Conservation (phyloP, 2,113 vertebrate species). For the Kobus ellipsiprymnus region DNA sequence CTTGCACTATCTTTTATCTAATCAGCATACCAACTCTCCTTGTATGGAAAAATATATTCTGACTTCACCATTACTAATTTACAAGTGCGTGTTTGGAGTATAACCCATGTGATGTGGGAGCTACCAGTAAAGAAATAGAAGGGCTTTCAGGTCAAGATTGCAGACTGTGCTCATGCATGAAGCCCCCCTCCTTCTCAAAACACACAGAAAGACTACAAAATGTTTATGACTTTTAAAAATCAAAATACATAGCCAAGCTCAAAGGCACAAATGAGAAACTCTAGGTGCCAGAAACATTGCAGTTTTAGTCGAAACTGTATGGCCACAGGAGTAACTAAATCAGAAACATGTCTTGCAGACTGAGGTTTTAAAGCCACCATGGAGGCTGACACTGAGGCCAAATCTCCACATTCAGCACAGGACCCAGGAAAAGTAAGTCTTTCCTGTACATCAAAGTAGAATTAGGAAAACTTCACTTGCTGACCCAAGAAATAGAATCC, state of each 20-base stretch:
- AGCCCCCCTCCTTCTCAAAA: neutral
- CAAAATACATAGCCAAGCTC: neutral
- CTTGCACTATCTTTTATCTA: neutral
- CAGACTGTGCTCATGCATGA: neutral
- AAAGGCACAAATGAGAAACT: neutral
- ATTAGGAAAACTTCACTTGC: neutral
- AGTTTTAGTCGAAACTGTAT: neutral
- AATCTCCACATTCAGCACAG: neutral
- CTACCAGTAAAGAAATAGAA: neutral
- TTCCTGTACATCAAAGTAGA: neutral
- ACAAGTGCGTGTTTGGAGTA: neutral
- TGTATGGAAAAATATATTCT: neutral
- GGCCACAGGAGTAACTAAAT: neutral
- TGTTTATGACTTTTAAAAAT: neutral
- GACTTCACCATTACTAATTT: neutral
- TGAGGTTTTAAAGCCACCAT: neutral
- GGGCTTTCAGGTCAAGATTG: neutral
- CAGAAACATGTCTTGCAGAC: neutral
- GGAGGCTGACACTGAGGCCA: neutral
- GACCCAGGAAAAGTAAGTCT: neutral
- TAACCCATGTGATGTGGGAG: neutral
- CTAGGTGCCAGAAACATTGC: neutral
- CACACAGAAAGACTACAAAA: neutral
- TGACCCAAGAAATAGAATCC: neutral
- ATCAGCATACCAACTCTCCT: neutral